Conservation (phyloP, 2,113 vertebrate species). For the Camelus dromedarius region DNA sequence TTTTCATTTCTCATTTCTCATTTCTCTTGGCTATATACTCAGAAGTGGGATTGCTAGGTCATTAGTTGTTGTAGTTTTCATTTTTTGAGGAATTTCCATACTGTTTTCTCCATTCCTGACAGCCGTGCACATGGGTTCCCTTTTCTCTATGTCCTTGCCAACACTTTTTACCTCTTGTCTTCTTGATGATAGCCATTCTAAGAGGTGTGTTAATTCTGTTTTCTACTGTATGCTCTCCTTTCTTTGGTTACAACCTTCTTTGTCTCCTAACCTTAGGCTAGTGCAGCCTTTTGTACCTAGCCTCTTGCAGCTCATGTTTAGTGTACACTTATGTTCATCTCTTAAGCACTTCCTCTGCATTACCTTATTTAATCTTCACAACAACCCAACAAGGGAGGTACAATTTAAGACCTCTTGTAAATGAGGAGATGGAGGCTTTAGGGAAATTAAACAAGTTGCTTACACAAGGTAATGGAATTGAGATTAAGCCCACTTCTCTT, state of each 20-base stretch:
- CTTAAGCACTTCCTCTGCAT: constrained; percentile 1
- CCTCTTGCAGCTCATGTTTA: background rate
- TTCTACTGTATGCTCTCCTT: background rate
- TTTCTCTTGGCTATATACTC: background rate
- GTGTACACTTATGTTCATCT: background rate
- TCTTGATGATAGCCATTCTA: background rate
- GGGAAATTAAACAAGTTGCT: background rate
- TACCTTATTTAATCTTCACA: constrained; percentile 26
- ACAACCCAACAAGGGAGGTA: background rate
- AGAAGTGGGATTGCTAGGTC: background rate
- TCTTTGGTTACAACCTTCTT: background rate
- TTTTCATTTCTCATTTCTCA: background rate
- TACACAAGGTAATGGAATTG: background rate
- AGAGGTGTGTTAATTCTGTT: background rate
- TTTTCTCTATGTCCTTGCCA: background rate
- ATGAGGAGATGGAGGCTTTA: background rate
- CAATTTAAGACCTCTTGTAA: background rate
- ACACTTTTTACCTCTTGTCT: background rate
- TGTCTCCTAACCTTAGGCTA: background rate
- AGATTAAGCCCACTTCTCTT: background rate
- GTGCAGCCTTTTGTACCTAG: background rate
- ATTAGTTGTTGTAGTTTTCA: background rate
- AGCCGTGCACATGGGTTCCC: background rate
- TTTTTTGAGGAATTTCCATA: background rate
- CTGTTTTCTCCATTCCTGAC: background rate